phyloP scores from a whole-genome alignment of 2,113 vertebrate species.

The Oncorhynchus mykiss region DNA sequence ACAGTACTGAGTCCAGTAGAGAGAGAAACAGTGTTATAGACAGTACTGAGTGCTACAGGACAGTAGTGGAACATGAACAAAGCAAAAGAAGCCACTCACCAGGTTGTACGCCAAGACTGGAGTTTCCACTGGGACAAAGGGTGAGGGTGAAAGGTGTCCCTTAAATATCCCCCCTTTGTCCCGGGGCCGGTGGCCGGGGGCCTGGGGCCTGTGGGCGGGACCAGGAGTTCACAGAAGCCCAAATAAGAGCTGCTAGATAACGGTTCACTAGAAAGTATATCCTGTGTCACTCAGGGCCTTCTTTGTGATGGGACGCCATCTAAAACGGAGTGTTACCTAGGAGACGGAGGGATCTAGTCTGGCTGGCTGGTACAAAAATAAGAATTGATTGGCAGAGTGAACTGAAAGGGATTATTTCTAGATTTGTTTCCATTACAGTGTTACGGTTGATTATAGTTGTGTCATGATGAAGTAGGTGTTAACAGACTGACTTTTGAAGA shows the following conservation, averaged over 20 bases:
- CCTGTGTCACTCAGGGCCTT: constrained; percentile 41
- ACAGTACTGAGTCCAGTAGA: too few species aligned
- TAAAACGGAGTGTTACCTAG: constrained; percentile 56
- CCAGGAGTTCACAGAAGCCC: constrained; percentile 71
- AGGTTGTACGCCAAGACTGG: constrained; percentile 72
- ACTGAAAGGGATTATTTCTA: constrained; percentile 1
- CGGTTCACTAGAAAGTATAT: constrained; percentile 59
- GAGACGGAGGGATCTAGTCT: constrained; percentile 20
- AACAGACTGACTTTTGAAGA: neutral
- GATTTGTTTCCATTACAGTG: too few species aligned
- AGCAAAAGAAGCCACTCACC: constrained; percentile 67
- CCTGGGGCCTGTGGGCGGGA: constrained; percentile 47
- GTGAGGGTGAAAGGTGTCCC: constrained; percentile 53
- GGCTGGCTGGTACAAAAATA: constrained; percentile 18
- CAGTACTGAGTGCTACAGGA: neutral
- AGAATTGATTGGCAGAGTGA: constrained; percentile 8
- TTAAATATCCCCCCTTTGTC: constrained; percentile 69
- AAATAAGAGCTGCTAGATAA: constrained; percentile 78
- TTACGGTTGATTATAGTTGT: neutral
- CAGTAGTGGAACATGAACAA: constrained; percentile 10
- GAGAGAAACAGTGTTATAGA: too few species aligned
- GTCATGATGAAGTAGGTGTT: neutral
- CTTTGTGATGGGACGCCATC: constrained; percentile 37
- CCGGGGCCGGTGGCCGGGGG: constrained; percentile 38
- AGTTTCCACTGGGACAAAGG: constrained; percentile 77